Evolutionary conservation across 2,888 invertebrate genomes (phyloP).

Genomic region (Masnerella sp.): DNA sequence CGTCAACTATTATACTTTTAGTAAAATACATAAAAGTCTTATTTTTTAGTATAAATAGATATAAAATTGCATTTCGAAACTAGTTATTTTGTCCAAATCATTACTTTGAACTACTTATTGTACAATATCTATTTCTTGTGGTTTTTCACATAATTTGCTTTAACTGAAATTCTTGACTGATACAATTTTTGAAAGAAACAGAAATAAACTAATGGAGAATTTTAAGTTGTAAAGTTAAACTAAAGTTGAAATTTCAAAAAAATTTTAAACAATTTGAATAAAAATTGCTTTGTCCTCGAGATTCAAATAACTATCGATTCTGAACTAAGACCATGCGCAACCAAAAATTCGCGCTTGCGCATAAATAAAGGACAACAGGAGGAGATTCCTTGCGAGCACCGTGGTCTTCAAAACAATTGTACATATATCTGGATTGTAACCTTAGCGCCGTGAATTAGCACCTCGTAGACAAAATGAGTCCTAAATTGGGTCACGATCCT

Average conservation of each 20-base stretch:
- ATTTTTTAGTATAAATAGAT: too few relatives aligned
- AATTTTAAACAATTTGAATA: neutral
- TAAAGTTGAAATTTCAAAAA: neutral
- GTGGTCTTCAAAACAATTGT: slow-evolving; percentile 50
- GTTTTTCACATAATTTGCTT: too few relatives aligned
- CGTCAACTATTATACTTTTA: too few relatives aligned
- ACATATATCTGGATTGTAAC: slow-evolving; percentile 35
- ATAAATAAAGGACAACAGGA: slow-evolving; percentile 27
- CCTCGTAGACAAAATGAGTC: slow-evolving; percentile 68
- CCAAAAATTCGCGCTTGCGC: slow-evolving; percentile 30
- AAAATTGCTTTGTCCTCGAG: neutral
- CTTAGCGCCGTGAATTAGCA: slow-evolving; percentile 10
- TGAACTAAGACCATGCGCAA: slow-evolving; percentile 25
- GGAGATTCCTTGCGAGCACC: slow-evolving; percentile 14
- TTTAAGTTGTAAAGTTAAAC: neutral
- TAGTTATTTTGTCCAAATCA: too few relatives aligned
- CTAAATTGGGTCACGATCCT: slow-evolving; percentile 73
- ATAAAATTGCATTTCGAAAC: too few relatives aligned
- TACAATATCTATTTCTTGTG: too few relatives aligned
- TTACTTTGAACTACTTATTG: too few relatives aligned
- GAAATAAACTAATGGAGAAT: too few relatives aligned
- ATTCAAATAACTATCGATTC: slow-evolving; percentile 51
- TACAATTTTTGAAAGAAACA: too few relatives aligned
- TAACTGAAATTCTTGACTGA: too few relatives aligned
- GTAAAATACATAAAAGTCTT: too few relatives aligned